A percentile compares a stretch with the other conserved stretches of the same genome.
phyloP scores from a whole-genome alignment of 2,888 invertebrate genomes.

The Exephanes ischioxanthus region DNA sequence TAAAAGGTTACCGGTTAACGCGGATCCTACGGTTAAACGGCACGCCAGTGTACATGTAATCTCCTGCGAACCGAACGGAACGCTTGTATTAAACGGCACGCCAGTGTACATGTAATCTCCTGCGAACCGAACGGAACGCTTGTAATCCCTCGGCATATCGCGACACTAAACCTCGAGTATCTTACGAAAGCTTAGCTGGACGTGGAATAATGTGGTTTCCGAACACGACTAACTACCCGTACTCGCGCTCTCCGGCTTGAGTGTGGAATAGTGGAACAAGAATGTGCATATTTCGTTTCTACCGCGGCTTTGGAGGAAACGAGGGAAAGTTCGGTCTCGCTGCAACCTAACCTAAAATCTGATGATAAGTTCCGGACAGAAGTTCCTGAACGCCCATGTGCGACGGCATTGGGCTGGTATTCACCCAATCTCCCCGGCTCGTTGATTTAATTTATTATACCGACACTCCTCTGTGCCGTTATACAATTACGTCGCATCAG shows the following conservation, averaged over 20 bases:
- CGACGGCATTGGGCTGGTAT: no score
- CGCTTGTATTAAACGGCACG: conserved; percentile 26
- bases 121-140: neutral
- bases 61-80: neutral
- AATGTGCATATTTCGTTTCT: no score
- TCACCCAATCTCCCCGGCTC: no score
- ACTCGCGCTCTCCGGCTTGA: neutral
- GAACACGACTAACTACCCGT: neutral
- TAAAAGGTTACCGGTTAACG: conserved; percentile 18
- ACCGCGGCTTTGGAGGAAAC: no score
- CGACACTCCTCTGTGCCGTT: neutral
- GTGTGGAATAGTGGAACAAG: no score
- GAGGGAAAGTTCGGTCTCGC: no score
- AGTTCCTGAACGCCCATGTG: no score
- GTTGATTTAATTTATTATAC: neutral
- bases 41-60: conserved; percentile 15
- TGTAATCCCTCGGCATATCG: conserved; percentile 28
- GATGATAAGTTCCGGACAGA: no score
- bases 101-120: conserved; percentile 18
- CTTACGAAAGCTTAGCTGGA: conserved; percentile 3
- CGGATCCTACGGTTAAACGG: conserved; percentile 19
- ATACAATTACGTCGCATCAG: neutral
- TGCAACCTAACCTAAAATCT: no score
- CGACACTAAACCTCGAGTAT: conserved; percentile 27
- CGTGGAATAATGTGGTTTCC: neutral